Conservation (phyloP, 2,797 vertebrate species). For the Cossypha dichroa region DNA sequence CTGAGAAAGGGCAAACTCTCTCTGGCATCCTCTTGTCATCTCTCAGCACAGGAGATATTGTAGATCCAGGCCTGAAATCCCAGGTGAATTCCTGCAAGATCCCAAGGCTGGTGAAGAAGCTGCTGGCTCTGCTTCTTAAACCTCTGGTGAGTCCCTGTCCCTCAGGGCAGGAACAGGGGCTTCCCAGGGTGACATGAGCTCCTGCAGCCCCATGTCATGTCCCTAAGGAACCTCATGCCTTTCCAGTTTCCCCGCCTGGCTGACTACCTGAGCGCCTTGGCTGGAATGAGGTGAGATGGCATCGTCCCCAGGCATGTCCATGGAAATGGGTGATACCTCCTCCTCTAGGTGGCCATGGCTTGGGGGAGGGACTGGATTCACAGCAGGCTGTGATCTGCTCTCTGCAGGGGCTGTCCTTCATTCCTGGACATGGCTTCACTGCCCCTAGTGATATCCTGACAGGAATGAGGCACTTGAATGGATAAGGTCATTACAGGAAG, state of each 20-base stretch:
- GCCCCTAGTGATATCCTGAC: not conserved
- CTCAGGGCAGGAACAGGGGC: not conserved
- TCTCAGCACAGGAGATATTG: slow-evolving; percentile 15
- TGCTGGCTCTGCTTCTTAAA: slow-evolving; percentile 47
- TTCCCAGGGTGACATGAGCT: not conserved
- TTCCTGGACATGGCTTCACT: not conserved
- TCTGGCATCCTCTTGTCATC: not conserved
- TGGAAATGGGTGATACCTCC: not conserved
- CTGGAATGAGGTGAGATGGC: slow-evolving; percentile 34
- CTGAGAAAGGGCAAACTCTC: not conserved
- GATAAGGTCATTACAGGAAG: not conserved
- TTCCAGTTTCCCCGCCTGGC: slow-evolving; percentile 61
- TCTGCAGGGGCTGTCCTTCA: not conserved
- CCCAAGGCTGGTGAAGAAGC: slow-evolving; percentile 27
- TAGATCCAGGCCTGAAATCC: slow-evolving; percentile 36
- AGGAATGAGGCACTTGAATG: not conserved
- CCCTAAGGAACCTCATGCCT: not conserved
- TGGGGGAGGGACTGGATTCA: not conserved
- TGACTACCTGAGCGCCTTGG: not conserved
- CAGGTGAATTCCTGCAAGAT: slow-evolving; percentile 23
- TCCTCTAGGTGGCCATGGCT: not conserved
- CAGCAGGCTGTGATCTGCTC: not conserved
- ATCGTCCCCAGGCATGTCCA: not conserved
- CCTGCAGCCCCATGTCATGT: not conserved
- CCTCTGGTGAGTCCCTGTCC: slow-evolving; percentile 48